Percentiles rank a stretch among this genome's conserved stretches.
Evolutionary conservation across 2,797 vertebrate genomes (phyloP).

Genomic region (Melanotaenia boesemani): DNA sequence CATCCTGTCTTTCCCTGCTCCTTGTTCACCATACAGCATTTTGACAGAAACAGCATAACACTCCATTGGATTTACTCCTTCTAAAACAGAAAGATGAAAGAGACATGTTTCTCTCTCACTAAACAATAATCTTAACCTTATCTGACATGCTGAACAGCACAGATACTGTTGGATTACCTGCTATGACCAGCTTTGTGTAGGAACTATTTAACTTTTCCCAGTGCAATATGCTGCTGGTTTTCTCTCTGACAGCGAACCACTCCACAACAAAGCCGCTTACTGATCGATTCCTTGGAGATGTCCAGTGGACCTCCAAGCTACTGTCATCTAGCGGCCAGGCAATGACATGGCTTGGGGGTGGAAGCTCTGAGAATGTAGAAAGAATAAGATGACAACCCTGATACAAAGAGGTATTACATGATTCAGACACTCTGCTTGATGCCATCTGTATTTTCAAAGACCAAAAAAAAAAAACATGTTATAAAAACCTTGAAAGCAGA

Average conservation of each 20-base stretch:
- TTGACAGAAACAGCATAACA: constrained; percentile 63
- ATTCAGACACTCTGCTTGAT: background rate
- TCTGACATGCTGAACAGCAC: background rate
- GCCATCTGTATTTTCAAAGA: background rate
- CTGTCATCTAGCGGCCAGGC: constrained; percentile 52
- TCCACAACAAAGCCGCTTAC: constrained; percentile 73
- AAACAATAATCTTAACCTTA: background rate
- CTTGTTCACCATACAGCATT: constrained; percentile 43
- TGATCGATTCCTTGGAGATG: constrained; percentile 12
- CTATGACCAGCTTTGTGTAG: constrained; percentile 54
- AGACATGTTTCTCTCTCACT: background rate
- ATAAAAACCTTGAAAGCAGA: background rate
- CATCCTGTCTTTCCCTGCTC: constrained; percentile 1
- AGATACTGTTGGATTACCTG: constrained; percentile 57
- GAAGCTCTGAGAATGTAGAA: constrained; percentile 48
- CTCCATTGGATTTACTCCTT: constrained; percentile 57
- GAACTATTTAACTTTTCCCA: constrained; percentile 66
- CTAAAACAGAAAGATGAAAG: constrained; percentile 30
- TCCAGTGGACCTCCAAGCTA: constrained; percentile 74
- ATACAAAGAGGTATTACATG: background rate
- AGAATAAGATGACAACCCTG: background rate
- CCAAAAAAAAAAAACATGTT: background rate
- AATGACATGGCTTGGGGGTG: constrained; percentile 32
- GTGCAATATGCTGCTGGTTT: constrained; percentile 18
- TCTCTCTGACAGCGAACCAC: constrained; percentile 69